Conservation (phyloP, 2,888 invertebrate genomes). For the Drosophila paranaensis region DNA sequence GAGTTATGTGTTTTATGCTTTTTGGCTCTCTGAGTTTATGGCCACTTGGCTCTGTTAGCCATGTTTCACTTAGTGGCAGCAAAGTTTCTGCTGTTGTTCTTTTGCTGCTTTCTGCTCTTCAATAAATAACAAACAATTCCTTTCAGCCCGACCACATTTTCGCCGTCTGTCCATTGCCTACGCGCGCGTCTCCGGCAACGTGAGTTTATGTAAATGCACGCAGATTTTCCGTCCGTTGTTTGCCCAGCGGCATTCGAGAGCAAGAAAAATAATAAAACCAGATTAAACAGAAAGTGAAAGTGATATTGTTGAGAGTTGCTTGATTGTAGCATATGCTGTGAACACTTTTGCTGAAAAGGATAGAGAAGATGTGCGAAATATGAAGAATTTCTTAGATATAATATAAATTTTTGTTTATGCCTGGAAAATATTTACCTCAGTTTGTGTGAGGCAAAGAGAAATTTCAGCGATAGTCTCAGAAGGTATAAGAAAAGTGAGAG, state of each 20-base stretch:
- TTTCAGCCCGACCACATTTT: conserved; percentile 19
- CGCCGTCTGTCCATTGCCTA: not conserved
- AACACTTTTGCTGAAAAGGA: not conserved
- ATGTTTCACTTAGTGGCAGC: conserved; percentile 50
- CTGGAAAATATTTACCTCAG: not conserved
- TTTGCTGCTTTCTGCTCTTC: conserved; percentile 20
- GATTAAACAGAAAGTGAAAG: not conserved
- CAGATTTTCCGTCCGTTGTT: conserved; percentile 35
- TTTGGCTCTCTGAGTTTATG: conserved; percentile 27
- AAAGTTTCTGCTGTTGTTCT: conserved; percentile 16
- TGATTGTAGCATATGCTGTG: not conserved
- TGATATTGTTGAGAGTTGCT: not conserved
- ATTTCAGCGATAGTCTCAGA: not conserved
- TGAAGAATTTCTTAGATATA: not conserved
- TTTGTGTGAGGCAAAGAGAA: not conserved
- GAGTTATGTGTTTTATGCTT: conserved; percentile 16
- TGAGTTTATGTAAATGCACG: conserved; percentile 54
- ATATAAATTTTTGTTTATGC: not conserved
- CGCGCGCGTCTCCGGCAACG: conserved; percentile 1
- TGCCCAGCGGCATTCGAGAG: not conserved
- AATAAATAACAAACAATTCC: conserved; percentile 45
- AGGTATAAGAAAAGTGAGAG: accelerated
- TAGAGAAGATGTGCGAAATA: not conserved
- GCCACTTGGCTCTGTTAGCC: conserved; percentile 35
- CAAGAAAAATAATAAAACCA: not conserved